Base-by-base conservation (phyloP, 2,888 invertebrate genomes). In the Dione vanillae region DNA sequence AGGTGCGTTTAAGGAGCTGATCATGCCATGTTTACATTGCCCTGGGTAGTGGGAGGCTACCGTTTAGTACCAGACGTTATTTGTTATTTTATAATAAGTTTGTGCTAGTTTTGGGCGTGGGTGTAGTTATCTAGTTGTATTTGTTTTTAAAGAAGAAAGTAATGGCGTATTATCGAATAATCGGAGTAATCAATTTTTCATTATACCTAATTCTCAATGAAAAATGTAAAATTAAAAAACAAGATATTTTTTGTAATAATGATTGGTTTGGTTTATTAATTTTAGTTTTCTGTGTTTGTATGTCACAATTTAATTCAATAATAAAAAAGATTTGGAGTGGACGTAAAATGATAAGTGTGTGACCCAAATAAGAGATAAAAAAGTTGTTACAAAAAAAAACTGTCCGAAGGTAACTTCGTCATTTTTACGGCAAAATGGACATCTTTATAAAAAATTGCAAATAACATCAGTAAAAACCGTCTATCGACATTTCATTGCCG, bases 401-500 rank as follows among this genome's bases (percentile, higher is more conserved):
- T n/a, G n/a, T n/a, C n/a, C n/a, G n/a, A n/a, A n/a, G n/a, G 27
- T 7, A n/a, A 1, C n/a, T 12, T 56, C 16, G 12, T 6, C 56
- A n/a, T 16, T n/a, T 45, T 35, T n/a, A n/a, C 43, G 0, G 27
- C 43, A 61, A 61, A 45, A 45, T 61, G 7, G 12, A 10, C 27
- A 20, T 27, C 61, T 27, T 45, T 7, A 14, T 2, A 45, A 45
- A 19, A 64, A 51, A 64, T 19, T 49, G n/a, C 27, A 64, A 61
- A 45, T 43, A 52, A 43, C 62, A 45, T 54, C 51, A 52, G 45
- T 61, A 61, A 61, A 65, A 43, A 54, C 16, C 20, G 43, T 40
- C 61, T 62, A 59, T 43, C 61, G 67, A 71, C 58, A 64, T 68
- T 72, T 65, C 59, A 73, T 75, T 69, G 75, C 59, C 72, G 49